phyloP scores from a whole-genome alignment of 2,797 vertebrate genomes.

The Phrynocephalus vlangalii region DNA sequence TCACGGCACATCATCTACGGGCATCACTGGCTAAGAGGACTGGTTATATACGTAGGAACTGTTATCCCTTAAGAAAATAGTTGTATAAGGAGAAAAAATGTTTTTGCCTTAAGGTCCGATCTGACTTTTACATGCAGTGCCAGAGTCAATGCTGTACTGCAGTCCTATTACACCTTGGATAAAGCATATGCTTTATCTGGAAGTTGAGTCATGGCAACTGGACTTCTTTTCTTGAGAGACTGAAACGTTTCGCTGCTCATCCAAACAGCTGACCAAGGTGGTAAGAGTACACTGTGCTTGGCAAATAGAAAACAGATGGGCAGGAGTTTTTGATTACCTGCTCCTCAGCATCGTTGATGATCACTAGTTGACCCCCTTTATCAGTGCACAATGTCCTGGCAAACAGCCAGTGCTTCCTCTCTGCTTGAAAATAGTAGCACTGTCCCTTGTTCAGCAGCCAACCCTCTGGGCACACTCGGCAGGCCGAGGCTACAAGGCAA shows the following conservation, averaged over 20 bases:
- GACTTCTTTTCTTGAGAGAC: too few species aligned
- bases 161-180: not conserved
- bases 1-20: not conserved
- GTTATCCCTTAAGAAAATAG: too few species aligned
- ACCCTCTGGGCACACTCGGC: constrained; percentile 15
- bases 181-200: not conserved
- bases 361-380: not conserved
- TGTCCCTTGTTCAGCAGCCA: constrained; percentile 16
- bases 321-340: constrained; percentile 4
- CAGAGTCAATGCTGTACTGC: not conserved
- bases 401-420: not conserved
- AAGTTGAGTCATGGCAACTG: too few species aligned
- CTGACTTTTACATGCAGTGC: not conserved
- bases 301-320: not conserved
- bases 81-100: too few species aligned
- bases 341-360: not conserved
- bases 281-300: not conserved
- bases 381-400: not conserved
- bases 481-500: constrained; percentile 18
- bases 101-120: too few species aligned
- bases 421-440: constrained; percentile 21
- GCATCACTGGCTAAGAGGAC: too few species aligned
- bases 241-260: too few species aligned
- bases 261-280: too few species aligned
- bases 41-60: too few species aligned